Evolutionary conservation across 1,140 invertebrate species (phyloP).

Genomic region (Drosophila punjabiensis): DNA sequence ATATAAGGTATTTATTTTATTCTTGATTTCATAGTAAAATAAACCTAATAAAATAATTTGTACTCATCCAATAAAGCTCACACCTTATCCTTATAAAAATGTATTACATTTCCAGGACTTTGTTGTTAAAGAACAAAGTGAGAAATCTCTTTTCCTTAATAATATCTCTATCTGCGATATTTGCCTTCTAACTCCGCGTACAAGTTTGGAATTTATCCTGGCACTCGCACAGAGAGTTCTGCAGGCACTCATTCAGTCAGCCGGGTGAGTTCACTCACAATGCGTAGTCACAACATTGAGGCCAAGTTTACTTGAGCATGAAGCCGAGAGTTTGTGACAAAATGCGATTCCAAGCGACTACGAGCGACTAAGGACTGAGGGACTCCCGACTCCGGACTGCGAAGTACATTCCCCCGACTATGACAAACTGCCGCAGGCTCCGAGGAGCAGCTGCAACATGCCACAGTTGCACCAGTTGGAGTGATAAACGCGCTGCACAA

Average conservation of each 20-base stretch:
- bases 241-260: conserved; percentile 29
- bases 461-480: conserved; percentile 33
- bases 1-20: too few relatives aligned
- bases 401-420: conserved; percentile 30
- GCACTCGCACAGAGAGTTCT: conserved; percentile 6
- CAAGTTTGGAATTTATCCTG: conserved; percentile 25
- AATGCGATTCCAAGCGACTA: conserved; percentile 21
- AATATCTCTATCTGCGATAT: neutral
- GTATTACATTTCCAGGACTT: neutral
- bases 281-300: conserved; percentile 45
- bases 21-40: neutral
- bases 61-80: neutral
- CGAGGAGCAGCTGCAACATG: conserved; percentile 37
- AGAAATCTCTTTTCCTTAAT: neutral
- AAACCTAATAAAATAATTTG: neutral
- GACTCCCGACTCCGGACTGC: neutral
- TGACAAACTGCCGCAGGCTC: conserved; percentile 32
- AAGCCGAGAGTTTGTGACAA: conserved; percentile 38
- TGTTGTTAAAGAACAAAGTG: neutral
- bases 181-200: conserved; percentile 5
- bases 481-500: conserved; percentile 59
- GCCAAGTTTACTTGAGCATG: conserved; percentile 47
- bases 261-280: conserved; percentile 41
- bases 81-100: neutral
- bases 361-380: neutral